These are phyloP conservation scores for Limnothrissa miodon DNA, from an alignment of 2,113 vertebrate species.

Conservation along the genomic window DNA sequence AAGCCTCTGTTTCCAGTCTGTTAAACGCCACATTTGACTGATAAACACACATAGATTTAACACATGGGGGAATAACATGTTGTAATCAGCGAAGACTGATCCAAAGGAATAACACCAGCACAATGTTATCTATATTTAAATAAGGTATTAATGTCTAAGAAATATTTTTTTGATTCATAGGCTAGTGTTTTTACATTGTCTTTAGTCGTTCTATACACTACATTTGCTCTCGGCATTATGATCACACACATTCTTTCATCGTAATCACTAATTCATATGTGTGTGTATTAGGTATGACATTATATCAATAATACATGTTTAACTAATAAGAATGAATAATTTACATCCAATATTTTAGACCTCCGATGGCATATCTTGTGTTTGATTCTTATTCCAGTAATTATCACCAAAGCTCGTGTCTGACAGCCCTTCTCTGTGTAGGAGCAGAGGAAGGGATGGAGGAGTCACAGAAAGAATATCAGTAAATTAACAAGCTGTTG, in stretches of 20 bases:
- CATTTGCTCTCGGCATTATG: neutral
- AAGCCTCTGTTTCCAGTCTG: neutral
- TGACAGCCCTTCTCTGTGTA: neutral
- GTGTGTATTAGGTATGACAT: neutral
- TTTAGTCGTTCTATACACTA: neutral
- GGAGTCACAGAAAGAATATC: conserved; percentile 35
- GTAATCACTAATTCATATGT: neutral
- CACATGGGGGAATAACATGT: neutral
- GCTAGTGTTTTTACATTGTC: neutral
- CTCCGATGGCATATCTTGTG: neutral
- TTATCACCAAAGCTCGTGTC: neutral
- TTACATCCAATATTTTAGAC: neutral
- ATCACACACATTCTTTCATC: neutral
- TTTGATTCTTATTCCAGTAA: neutral
- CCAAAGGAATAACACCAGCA: neutral
- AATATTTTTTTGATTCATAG: neutral
- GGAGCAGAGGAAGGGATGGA: neutral
- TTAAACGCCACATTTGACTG: neutral
- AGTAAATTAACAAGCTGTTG: conserved; percentile 48
- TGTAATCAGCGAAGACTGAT: neutral
- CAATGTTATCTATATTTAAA: neutral
- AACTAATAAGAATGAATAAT: neutral
- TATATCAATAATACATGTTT: conserved; percentile 1
- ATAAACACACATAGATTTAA: neutral
- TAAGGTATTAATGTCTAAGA: neutral